Conservation (phyloP, 2,888 invertebrate genomes). For the Parasteatoda lunata region DNA sequence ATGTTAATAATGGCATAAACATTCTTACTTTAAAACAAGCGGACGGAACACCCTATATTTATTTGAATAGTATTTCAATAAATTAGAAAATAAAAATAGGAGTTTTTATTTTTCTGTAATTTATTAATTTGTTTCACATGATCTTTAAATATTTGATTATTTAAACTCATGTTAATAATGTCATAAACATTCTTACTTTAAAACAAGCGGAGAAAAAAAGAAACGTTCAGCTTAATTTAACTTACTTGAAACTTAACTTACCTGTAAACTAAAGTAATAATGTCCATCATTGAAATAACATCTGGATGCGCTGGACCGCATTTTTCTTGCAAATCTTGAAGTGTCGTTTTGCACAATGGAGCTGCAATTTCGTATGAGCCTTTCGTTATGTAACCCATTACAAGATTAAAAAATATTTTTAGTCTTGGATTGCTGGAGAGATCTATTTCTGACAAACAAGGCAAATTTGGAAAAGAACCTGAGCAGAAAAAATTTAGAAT, state of each 20-base stretch:
- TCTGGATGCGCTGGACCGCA: slow-evolving; percentile 38
- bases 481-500: background rate
- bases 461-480: slow-evolving; percentile 42
- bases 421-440: slow-evolving; percentile 28
- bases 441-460: slow-evolving; percentile 42
- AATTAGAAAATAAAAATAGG: no score
- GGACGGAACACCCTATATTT: no score
- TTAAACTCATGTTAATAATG: background rate
- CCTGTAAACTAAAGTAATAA: slow-evolving; percentile 48
- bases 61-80: no score
- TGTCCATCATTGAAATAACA: slow-evolving; percentile 54
- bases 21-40: no score
- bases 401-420: slow-evolving; percentile 49
- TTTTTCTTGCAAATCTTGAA: slow-evolving; percentile 45
- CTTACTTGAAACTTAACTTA: background rate
- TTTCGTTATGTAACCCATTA: slow-evolving; percentile 46
- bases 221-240: background rate
- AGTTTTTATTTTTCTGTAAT: no score
- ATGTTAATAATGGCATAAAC: no score
- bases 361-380: slow-evolving; percentile 52
- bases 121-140: no score
- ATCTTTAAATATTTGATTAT: no score
- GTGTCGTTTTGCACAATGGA: slow-evolving; percentile 45
- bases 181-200: background rate
- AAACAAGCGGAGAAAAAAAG: background rate